These are phyloP conservation scores for Formica aserva DNA, from an alignment of 2,888 invertebrate species.

Conservation along the genomic window DNA sequence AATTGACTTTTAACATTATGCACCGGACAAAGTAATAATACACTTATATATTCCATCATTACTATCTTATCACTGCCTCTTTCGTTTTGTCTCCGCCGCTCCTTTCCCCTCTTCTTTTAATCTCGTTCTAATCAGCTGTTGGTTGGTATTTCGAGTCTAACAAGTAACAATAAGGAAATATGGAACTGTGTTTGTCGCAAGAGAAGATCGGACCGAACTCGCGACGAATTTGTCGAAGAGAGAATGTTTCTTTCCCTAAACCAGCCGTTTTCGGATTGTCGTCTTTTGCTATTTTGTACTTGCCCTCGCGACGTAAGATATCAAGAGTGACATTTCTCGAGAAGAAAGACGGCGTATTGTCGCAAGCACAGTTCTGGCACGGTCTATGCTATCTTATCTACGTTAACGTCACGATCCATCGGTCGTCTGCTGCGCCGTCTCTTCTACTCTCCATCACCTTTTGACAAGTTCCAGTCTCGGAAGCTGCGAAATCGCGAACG, in stretches of 20 bases:
- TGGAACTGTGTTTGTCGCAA: conserved; percentile 84
- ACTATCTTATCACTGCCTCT: conserved; percentile 54
- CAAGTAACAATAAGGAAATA: conserved; percentile 59
- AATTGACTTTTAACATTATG: conserved; percentile 56
- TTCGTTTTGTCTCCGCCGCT: conserved; percentile 54
- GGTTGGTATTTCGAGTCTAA: conserved; percentile 68
- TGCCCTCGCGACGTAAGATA: conserved; percentile 1
- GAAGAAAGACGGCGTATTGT: conserved; percentile 72
- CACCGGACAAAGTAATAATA: conserved; percentile 60
- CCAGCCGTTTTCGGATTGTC: conserved; percentile 11
- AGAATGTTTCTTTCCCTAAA: conserved; percentile 9
- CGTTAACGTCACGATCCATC: conserved; percentile 65
- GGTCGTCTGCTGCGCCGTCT: conserved; percentile 72
- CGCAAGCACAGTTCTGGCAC: conserved; percentile 83
- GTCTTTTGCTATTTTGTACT: conserved; percentile 22
- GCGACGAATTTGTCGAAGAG: conserved; percentile 20
- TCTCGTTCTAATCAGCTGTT: conserved; percentile 66
- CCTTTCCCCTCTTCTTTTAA: conserved; percentile 50
- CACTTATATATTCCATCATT: conserved; percentile 60
- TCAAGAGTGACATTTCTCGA: conserved; percentile 10
- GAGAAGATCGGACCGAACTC: conserved; percentile 59
- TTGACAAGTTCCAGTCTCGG: conserved; percentile 53
- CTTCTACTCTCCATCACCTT: conserved; percentile 73
- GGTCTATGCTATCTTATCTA: conserved; percentile 72
- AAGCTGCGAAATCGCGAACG: conserved; percentile 59